These are phyloP conservation scores for Ommatoiulus sabulosus DNA, from an alignment of 2,888 invertebrate genomes.

Conservation along the genomic window DNA sequence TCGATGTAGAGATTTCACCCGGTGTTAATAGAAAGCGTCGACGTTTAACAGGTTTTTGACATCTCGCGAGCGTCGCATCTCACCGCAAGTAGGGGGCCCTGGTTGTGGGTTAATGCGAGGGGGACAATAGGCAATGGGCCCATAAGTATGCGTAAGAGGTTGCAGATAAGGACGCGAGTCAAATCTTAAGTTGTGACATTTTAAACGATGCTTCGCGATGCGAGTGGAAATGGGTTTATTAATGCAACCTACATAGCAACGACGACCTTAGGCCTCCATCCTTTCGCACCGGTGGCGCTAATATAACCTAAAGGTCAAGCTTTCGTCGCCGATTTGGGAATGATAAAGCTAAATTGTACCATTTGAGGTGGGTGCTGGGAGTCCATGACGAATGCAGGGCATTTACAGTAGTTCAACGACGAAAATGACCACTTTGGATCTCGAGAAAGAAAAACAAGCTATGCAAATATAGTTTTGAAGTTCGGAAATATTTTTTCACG, in stretches of 20 bases:
- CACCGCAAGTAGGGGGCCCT: background rate
- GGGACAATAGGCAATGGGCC: background rate
- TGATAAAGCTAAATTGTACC: too few species aligned
- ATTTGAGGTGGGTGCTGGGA: too few species aligned
- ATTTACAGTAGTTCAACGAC: too few species aligned
- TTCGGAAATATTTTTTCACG: too few species aligned
- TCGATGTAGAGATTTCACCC: constrained; percentile 9
- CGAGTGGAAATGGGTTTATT: background rate
- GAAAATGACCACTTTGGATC: too few species aligned
- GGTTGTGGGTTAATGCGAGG: background rate
- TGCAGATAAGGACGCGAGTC: constrained; percentile 8
- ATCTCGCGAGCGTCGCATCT: background rate
- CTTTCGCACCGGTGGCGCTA: background rate
- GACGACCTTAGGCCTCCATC: background rate
- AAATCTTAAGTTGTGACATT: constrained; percentile 2
- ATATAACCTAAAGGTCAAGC: too few species aligned
- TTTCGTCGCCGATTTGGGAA: too few species aligned
- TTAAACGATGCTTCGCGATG: background rate
- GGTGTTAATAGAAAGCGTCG: background rate
- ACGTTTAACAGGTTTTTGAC: constrained; percentile 39
- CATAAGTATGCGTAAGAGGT: constrained; percentile 13
- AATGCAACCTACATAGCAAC: background rate
- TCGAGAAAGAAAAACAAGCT: too few species aligned
- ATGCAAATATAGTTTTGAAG: too few species aligned
- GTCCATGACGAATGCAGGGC: too few species aligned